Evolutionary conservation across 2,888 invertebrate species (phyloP).

Genomic region (Conops quadrifasciatus): DNA sequence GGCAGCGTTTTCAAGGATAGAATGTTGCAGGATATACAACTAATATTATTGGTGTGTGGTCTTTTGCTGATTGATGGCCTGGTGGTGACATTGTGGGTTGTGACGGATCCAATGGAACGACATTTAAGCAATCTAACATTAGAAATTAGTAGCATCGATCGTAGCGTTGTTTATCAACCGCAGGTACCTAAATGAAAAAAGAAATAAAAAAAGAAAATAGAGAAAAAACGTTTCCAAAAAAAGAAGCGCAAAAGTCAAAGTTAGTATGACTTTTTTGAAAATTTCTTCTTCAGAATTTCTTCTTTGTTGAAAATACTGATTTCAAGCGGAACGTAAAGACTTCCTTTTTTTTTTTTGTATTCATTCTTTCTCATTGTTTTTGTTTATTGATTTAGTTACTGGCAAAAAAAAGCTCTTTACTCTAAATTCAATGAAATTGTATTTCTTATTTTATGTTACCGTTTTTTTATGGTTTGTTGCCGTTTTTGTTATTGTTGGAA

Average conservation of each 20-base stretch:
- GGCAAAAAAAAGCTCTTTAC: not conserved
- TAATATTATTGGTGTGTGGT: constrained; percentile 84
- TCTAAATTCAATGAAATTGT: too few relatives aligned
- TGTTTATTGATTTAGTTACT: too few relatives aligned
- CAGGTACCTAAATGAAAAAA: constrained; percentile 69
- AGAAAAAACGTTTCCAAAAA: not conserved
- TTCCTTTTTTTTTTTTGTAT: too few relatives aligned
- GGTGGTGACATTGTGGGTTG: constrained; percentile 85
- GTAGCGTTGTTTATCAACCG: constrained; percentile 85
- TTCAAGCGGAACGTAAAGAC: too few relatives aligned
- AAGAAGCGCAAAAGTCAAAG: not conserved
- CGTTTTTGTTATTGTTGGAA: too few relatives aligned
- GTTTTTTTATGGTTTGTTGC: too few relatives aligned
- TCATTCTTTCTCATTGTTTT: too few relatives aligned
- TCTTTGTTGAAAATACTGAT: too few relatives aligned
- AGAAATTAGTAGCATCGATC: constrained; percentile 78
- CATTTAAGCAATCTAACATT: constrained; percentile 83
- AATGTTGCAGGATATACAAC: constrained; percentile 87
- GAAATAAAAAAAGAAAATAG: not conserved
- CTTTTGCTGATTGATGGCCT: constrained; percentile 84
- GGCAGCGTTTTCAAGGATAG: constrained; percentile 88
- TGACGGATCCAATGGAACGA: constrained; percentile 86
- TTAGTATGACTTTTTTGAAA: not conserved
- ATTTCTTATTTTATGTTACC: too few relatives aligned
- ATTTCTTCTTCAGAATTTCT: not conserved